These are phyloP conservation scores for Hedya salicella DNA, from an alignment of 2,888 invertebrate genomes.

Conservation along the genomic window DNA sequence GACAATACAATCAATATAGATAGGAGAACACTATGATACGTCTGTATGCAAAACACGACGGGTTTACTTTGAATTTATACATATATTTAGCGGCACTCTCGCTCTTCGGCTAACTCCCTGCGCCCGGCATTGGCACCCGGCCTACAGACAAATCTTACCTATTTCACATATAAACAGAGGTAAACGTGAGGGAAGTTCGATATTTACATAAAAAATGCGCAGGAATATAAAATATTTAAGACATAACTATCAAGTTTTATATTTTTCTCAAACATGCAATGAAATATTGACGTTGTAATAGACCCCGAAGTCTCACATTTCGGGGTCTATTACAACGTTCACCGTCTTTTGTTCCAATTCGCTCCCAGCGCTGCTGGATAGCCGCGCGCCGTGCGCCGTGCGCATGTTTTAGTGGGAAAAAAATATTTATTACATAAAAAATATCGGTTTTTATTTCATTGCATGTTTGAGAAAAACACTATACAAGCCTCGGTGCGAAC, in stretches of 20 bases:
- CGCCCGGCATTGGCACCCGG: background rate
- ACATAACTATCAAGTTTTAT: constrained; percentile 67
- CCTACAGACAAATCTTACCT: constrained; percentile 8
- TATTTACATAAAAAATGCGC: constrained; percentile 78
- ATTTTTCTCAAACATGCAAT: no score
- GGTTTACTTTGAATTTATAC: background rate
- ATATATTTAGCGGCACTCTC: constrained; percentile 15
- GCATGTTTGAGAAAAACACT: no score
- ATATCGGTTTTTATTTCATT: no score
- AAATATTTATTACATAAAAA: no score
- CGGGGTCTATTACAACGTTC: no score
- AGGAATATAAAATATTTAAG: constrained; percentile 68
- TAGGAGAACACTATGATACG: constrained; percentile 51
- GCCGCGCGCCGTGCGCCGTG: no score
- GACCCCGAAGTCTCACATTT: no score
- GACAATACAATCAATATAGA: constrained; percentile 53
- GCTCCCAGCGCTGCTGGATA: no score
- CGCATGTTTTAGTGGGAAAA: no score
- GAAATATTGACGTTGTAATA: no score
- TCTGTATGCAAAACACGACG: constrained; percentile 46
- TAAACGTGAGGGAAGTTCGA: constrained; percentile 53
- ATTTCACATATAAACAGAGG: constrained; percentile 6
- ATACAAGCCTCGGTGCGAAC: no score
- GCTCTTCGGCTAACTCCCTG: background rate
- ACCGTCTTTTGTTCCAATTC: no score